Evolutionary conservation across 2,797 vertebrate species (phyloP).

Genomic region (Myotis planiceps): DNA sequence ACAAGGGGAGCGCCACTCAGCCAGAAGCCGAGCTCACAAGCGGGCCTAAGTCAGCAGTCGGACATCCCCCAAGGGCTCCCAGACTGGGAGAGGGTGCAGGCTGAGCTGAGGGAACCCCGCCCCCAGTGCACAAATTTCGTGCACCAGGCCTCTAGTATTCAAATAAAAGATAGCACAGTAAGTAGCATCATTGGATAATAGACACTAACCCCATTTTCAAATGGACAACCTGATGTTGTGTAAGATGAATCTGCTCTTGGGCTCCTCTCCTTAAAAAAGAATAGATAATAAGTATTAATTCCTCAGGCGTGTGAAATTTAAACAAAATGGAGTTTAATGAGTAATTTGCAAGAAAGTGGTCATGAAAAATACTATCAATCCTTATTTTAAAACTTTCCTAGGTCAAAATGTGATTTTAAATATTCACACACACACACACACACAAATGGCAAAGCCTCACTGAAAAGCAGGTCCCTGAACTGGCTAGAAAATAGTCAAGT

Average conservation of each 20-base stretch:
- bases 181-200: neutral
- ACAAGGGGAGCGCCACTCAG: too few species aligned
- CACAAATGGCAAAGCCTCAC: neutral
- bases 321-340: constrained; percentile 44
- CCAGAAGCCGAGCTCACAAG: too few species aligned
- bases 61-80: too few species aligned
- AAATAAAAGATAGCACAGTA: too few species aligned
- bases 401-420: constrained; percentile 43
- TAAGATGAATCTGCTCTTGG: neutral
- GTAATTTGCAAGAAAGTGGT: neutral
- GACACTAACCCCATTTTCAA: neutral
- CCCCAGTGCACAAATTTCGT: too few species aligned
- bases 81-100: too few species aligned
- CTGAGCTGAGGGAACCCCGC: too few species aligned
- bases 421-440: neutral
- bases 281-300: neutral
- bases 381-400: constrained; percentile 36
- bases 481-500: neutral
- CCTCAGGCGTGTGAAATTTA: neutral
- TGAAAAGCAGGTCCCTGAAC: neutral
- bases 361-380: neutral
- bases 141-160: too few species aligned
- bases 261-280: neutral
- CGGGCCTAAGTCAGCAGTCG: too few species aligned
- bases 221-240: neutral